Evolutionary conservation across 1,140 invertebrate genomes (phyloP), one percentile per base, ranked within the genome.

Genomic region (Drosophila azteca): DNA sequence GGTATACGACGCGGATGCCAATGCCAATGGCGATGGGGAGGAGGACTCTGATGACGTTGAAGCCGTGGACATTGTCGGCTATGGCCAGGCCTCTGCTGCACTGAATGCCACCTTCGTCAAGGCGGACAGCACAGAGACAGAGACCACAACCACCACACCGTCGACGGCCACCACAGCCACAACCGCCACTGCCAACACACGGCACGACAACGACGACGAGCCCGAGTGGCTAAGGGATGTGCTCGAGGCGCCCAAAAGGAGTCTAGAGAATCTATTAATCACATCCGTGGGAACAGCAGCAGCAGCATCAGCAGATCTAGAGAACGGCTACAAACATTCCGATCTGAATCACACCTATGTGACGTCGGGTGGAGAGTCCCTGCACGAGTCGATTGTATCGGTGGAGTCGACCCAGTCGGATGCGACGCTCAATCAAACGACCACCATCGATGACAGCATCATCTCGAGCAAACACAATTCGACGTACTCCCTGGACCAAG

Each of bases 221-320:
- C 92, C 93, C 50, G 93, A 94, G 77, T 94, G 93, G 93, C 79
- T 94, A 45, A 93, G 93, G 48, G 93, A 94, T 82, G 93, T 93
- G 13, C 90, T 93, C 41, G 93, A 93, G 62, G 93, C 91, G 48
- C 92, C 93, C 45, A 94, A 91, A 53, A 90, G 90, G 41, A 91
- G 90, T 69, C 53, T 91, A 58, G 90, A 91, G 55, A 91, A 91
- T 70, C 79, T 91, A 29, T 57, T 91, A 22, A 91, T 91, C 22
- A 88, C 66, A 29, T 77, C 58, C 41, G 61, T n/a, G 31, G 13
- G 2, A n/a, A 24, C 22, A 24, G 24, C 24, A 24, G 24, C 24
- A 24, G 4, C 24, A 4, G 24, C 24, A 26, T 3, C 24, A 5
- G 24, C 24, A 26, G 57, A 39, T 13, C 77, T 75, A 20, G 77